phyloP scores from a whole-genome alignment of 2,888 invertebrate genomes.

The Cyrtodaria siliqua region DNA sequence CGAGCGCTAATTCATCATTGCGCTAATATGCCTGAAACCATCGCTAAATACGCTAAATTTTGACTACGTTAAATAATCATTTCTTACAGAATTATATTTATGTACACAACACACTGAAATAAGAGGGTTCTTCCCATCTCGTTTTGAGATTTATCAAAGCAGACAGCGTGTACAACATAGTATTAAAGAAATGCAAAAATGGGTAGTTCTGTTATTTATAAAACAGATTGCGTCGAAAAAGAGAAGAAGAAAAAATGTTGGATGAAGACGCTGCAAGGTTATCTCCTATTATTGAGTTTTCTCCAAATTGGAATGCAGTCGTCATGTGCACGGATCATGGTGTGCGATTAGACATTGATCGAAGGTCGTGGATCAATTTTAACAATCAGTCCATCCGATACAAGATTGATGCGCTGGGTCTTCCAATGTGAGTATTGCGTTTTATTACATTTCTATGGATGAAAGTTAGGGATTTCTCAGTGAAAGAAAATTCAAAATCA shows the following conservation, averaged over 20 bases:
- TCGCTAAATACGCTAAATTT: too few species aligned
- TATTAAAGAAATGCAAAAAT: neutral
- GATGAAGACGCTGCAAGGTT: slow-evolving; percentile 64
- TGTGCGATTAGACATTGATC: slow-evolving; percentile 69
- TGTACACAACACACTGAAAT: too few species aligned
- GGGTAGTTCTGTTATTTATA: neutral
- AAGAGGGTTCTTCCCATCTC: too few species aligned
- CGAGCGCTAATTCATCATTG: too few species aligned
- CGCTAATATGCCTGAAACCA: too few species aligned
- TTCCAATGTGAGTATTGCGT: slow-evolving; percentile 72
- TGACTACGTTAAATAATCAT: too few species aligned
- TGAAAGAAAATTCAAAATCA: too few species aligned
- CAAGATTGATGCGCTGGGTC: slow-evolving; percentile 67
- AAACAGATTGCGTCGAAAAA: slow-evolving; percentile 15
- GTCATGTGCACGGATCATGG: slow-evolving; percentile 50
- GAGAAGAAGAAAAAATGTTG: slow-evolving; percentile 53
- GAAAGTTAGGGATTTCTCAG: too few species aligned
- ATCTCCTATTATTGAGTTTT: slow-evolving; percentile 66
- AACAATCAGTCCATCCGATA: slow-evolving; percentile 74
- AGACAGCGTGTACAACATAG: too few species aligned
- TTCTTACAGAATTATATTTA: too few species aligned
- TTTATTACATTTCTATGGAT: neutral
- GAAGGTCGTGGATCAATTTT: slow-evolving; percentile 77
- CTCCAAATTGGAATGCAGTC: slow-evolving; percentile 74
- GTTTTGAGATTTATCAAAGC: too few species aligned